Percentiles rank a stretch among this genome's conserved stretches.
Conservation (phyloP, 2,113 vertebrate genomes). For the Paradisaea rubra region DNA sequence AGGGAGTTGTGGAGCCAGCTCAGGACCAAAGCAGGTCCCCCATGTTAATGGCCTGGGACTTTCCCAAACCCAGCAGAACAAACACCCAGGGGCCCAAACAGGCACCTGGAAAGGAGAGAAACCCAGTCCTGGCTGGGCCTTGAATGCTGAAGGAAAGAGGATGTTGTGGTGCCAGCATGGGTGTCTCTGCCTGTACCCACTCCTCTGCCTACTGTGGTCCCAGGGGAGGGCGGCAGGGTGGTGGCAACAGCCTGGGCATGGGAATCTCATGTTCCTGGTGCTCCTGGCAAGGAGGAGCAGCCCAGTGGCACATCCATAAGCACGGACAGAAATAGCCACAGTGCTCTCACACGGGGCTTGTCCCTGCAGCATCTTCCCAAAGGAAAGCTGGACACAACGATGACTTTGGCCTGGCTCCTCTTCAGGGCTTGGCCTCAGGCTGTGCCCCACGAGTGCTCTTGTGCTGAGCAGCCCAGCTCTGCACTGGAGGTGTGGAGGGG, state of each 20-base stretch:
- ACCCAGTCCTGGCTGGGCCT: background rate
- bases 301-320: background rate
- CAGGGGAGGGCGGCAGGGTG: background rate
- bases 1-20: background rate
- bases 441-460: background rate
- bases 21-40: background rate
- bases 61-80: background rate
- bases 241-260: background rate
- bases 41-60: background rate
- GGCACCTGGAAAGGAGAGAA: background rate
- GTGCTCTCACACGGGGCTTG: fast-evolving
- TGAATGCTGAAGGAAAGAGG: background rate
- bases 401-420: background rate
- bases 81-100: background rate
- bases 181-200: background rate
- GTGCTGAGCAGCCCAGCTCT: background rate
- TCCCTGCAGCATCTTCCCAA: background rate
- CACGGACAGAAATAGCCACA: background rate
- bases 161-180: background rate
- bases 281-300: background rate
- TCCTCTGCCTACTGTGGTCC: background rate
- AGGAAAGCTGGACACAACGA: background rate
- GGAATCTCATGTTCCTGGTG: background rate
- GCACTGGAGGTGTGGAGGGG: background rate
- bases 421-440: background rate